Evolutionary conservation across 2,113 vertebrate genomes (phyloP).

Genomic region (Marmota monax): DNA sequence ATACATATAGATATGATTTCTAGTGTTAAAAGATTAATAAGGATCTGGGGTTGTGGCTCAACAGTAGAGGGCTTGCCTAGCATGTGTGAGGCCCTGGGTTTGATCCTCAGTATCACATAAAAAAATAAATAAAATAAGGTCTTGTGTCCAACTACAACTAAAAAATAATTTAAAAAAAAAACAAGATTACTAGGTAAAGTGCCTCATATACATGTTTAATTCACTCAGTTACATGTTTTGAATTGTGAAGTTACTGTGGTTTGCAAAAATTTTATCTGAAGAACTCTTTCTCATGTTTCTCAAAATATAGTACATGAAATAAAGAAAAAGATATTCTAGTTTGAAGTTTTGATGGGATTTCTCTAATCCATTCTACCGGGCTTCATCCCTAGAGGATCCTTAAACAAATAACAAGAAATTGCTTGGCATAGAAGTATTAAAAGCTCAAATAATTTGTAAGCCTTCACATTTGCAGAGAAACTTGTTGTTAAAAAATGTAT

Average conservation of each 20-base stretch:
- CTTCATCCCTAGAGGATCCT: rapidly evolving
- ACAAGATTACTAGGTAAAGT: neutral
- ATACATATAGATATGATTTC: neutral
- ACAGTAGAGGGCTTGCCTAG: too few relatives aligned
- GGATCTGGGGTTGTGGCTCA: too few relatives aligned
- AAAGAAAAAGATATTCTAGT: neutral
- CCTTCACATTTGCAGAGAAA: neutral
- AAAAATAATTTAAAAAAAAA: too few relatives aligned
- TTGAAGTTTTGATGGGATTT: neutral
- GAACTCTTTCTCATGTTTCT: neutral
- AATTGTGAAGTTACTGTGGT: neutral
- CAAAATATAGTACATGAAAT: neutral
- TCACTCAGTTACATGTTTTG: neutral
- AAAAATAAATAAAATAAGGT: too few relatives aligned
- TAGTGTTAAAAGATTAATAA: neutral
- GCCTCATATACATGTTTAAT: neutral
- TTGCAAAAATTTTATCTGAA: neutral
- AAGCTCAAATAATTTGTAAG: neutral
- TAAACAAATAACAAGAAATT: neutral
- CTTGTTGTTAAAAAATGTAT: neutral
- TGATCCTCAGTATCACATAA: too few relatives aligned
- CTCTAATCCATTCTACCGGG: neutral
- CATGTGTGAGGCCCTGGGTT: too few relatives aligned
- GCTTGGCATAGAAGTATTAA: neutral
- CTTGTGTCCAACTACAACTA: too few relatives aligned